Conservation (phyloP, 2,797 vertebrate genomes). For the Galago senegalensis region DNA sequence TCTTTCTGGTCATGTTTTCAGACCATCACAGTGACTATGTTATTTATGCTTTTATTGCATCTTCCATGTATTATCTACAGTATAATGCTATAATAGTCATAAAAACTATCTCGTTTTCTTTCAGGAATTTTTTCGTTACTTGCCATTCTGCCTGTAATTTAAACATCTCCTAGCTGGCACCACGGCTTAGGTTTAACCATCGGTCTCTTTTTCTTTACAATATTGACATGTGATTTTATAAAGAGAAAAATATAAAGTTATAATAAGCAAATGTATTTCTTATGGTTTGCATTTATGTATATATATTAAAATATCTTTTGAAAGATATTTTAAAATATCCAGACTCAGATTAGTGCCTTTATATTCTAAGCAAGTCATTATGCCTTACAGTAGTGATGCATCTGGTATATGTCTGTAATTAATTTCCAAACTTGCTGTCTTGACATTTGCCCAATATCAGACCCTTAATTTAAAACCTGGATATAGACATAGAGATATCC, state of each 20-base stretch:
- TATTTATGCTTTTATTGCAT: neutral
- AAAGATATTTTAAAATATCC: neutral
- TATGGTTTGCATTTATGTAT: neutral
- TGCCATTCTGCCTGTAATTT: neutral
- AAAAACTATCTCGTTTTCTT: neutral
- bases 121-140: fast-evolving
- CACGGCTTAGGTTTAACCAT: neutral
- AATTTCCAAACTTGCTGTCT: neutral
- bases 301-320: conserved; percentile 33
- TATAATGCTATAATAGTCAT: neutral
- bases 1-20: neutral
- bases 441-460: neutral
- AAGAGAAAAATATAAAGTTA: neutral
- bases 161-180: neutral
- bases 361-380: neutral
- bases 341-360: neutral
- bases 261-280: neutral
- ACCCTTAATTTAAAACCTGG: neutral
- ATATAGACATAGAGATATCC: neutral
- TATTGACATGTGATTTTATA: neutral
- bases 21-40: neutral
- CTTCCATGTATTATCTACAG: neutral
- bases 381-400: neutral
- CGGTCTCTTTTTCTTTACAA: neutral
- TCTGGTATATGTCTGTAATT: neutral